These are phyloP conservation scores for Miichthys miiuy DNA, from an alignment of 2,797 vertebrate species.

Conservation along the genomic window DNA sequence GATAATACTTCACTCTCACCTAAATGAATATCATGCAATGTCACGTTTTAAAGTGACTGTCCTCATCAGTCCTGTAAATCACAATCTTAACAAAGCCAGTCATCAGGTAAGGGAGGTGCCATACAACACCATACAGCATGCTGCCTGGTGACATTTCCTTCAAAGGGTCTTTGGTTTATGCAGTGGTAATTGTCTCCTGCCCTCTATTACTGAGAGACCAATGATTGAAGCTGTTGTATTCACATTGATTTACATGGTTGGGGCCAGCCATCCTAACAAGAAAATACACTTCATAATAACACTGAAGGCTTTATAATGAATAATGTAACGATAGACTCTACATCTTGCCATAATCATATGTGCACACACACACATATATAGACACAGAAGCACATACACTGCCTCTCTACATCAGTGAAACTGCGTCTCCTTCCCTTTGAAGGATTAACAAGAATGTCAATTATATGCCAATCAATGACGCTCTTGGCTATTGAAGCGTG, in stretches of 20 bases:
- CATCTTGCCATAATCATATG: slow-evolving; percentile 59
- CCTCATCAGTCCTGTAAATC: slow-evolving; percentile 24
- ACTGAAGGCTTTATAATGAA: slow-evolving; percentile 76
- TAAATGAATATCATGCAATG: slow-evolving; percentile 3
- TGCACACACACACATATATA: slow-evolving; percentile 4
- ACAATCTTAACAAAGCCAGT: slow-evolving; percentile 29
- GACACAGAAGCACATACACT: slow-evolving; percentile 37
- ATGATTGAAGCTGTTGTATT: slow-evolving; percentile 71
- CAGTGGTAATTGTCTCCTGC: slow-evolving; percentile 74
- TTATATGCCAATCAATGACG: slow-evolving; percentile 67
- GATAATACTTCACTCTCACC: not conserved
- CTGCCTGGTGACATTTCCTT: slow-evolving; percentile 72
- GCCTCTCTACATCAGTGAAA: slow-evolving; percentile 44
- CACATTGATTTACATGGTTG: slow-evolving; percentile 74
- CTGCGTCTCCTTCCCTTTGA: slow-evolving; percentile 61
- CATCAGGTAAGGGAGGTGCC: slow-evolving; percentile 35
- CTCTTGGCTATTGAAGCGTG: slow-evolving; percentile 11
- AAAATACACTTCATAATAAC: slow-evolving; percentile 57
- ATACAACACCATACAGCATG: slow-evolving; percentile 32
- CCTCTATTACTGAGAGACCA: slow-evolving; percentile 69
- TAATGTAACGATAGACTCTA: slow-evolving; percentile 75
- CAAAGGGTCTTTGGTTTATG: slow-evolving; percentile 64
- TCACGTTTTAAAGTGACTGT: slow-evolving; percentile 7
- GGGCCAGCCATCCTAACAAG: slow-evolving; percentile 67
- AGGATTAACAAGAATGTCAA: slow-evolving; percentile 72